Evolutionary conservation across 1,140 invertebrate species (phyloP).

Genomic region (Ostrea edulis): DNA sequence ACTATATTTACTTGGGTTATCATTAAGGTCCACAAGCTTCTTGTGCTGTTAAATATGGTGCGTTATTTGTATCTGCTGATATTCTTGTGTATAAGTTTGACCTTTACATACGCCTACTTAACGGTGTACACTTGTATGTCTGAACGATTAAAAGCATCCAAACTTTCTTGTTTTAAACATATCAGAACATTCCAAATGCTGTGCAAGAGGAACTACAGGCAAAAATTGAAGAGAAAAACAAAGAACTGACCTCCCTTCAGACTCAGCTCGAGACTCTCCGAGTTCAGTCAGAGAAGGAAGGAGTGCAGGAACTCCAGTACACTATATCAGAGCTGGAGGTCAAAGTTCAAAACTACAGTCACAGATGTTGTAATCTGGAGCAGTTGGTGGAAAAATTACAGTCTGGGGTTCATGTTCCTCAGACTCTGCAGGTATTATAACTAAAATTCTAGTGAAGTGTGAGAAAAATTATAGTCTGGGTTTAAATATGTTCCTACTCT

Average conservation of each 20-base stretch:
- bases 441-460: too few relatives aligned
- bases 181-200: neutral
- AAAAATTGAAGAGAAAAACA: neutral
- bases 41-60: too few relatives aligned
- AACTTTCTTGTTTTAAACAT: neutral
- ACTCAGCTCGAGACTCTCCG: neutral
- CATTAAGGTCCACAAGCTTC: too few relatives aligned
- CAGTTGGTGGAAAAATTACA: neutral
- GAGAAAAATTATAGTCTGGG: too few relatives aligned
- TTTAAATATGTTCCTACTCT: too few relatives aligned
- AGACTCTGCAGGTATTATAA: neutral
- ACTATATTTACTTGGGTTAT: too few relatives aligned
- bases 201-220: neutral
- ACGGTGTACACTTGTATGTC: too few relatives aligned
- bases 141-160: too few relatives aligned
- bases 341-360: neutral
- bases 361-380: neutral
- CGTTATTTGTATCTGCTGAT: too few relatives aligned
- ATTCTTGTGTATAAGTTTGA: too few relatives aligned
- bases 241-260: neutral
- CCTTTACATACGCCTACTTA: too few relatives aligned
- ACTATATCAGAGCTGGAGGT: neutral
- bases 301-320: neutral
- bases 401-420: neutral
- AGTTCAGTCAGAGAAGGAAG: neutral